These are phyloP conservation scores for Meda fulgida DNA, from an alignment of 2,797 vertebrate species.

Conservation along the genomic window DNA sequence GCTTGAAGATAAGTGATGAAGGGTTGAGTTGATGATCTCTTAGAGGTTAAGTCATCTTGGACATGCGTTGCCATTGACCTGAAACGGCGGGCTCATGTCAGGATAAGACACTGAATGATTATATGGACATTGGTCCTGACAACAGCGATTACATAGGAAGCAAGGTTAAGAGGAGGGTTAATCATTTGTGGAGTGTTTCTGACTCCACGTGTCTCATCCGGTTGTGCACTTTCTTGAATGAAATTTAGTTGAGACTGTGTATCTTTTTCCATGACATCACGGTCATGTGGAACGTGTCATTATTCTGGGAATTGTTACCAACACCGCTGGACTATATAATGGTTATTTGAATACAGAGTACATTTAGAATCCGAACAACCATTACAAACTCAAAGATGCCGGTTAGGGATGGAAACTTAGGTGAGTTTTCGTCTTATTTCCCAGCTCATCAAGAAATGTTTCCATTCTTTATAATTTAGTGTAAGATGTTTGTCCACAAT, in stretches of 20 bases:
- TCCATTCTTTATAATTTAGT: not conserved
- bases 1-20: conserved; percentile 52
- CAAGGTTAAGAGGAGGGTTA: conserved; percentile 3
- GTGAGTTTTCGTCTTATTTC: conserved; percentile 46
- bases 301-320: conserved; percentile 46
- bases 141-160: not conserved
- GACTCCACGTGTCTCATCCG: not conserved
- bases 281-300: conserved; percentile 42
- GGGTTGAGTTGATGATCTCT: conserved; percentile 37
- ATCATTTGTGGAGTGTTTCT: conserved; percentile 26
- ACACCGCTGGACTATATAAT: conserved; percentile 45
- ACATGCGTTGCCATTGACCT: conserved; percentile 52
- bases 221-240: conserved; percentile 27
- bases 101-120: conserved; percentile 2
- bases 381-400: conserved; percentile 40
- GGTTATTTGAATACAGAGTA: conserved; percentile 12
- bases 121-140: conserved; percentile 11
- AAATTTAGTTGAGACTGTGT: conserved; percentile 49
- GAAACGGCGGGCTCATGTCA: conserved; percentile 10
- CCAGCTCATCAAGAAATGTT: not conserved
- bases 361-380: conserved; percentile 19
- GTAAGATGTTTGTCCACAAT: not conserved
- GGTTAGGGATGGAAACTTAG: conserved; percentile 58
- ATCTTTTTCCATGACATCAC: conserved; percentile 57
- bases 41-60: conserved; percentile 42